phyloP scores from a whole-genome alignment of 2,888 invertebrate genomes.

The Anorthoa munda region DNA sequence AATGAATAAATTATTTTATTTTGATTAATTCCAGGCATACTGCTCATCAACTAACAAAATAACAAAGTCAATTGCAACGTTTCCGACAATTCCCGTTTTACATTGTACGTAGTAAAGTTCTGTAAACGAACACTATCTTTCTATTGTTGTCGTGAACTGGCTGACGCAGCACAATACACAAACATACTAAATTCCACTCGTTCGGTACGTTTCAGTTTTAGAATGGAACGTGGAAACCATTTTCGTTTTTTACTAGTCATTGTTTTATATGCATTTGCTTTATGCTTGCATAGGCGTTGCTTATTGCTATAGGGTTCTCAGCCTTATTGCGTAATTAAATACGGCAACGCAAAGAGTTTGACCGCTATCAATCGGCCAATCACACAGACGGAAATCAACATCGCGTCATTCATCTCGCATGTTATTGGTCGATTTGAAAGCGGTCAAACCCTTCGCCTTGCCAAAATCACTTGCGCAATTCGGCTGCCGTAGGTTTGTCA shows the following conservation, averaged over 20 bases:
- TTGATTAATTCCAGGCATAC: not conserved
- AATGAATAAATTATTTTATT: too few species aligned
- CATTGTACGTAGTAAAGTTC: not conserved
- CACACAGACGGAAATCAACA: too few species aligned
- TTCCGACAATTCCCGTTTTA: constrained; percentile 6
- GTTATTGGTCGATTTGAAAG: too few species aligned
- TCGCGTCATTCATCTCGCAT: too few species aligned
- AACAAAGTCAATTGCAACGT: constrained; percentile 1
- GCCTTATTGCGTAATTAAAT: too few species aligned
- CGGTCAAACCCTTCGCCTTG: too few species aligned
- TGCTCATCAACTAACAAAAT: not conserved
- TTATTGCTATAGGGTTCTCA: too few species aligned
- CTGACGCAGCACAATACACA: constrained; percentile 35
- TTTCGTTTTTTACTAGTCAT: constrained; percentile 5
- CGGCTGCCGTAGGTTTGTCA: too few species aligned
- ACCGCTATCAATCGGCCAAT: too few species aligned
- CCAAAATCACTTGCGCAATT: too few species aligned
- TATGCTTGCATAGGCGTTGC: not conserved
- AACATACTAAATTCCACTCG: constrained; percentile 23
- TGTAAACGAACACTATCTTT: constrained; percentile 28
- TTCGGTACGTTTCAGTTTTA: constrained; percentile 29
- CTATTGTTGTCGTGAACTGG: constrained; percentile 34
- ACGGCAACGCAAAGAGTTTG: too few species aligned
- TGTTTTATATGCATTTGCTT: constrained; percentile 17
- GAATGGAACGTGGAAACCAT: constrained; percentile 12